Evolutionary conservation across 2,888 invertebrate species (phyloP), one percentile per base, ranked within the genome.

Genomic region (Marasmarcha lunaedactyla): DNA sequence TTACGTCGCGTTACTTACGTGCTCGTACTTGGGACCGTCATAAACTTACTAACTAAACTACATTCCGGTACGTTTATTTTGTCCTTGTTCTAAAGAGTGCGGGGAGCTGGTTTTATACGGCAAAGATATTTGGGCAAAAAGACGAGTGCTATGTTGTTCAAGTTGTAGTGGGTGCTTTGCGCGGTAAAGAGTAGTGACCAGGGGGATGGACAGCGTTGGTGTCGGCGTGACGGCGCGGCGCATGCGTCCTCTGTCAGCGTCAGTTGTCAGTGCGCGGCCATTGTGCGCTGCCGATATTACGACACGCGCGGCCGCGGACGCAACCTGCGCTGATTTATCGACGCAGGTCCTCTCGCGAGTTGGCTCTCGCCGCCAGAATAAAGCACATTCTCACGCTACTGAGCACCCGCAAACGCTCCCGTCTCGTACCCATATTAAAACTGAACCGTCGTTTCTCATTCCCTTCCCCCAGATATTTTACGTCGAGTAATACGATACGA

Each of bases 401-500:
- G 71, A 79, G 71, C 74, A 77, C 79, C 77, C 79, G 79, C 78
- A 72, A 79, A 71, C 74, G 63, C 72, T 67, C 69, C 71, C 67
- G 66, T 67, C 72, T 66, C 68, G 59, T 64, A 59, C 67, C 66
- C 69, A 63, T 65, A 77, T 79, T 78, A 77, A 79, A 81, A 83
- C 74, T 70, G 68, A 68, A 65, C 72, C 72, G 69, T 74, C 78
- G 73, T 78, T 76, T 81, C 79, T 83, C 79, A 79, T 81, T 79
- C 78, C 76, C 56, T 72, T 72, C 74, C 72, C 72, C 71, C 76
- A 78, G 81, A 81, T 81, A 81, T 79, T 81, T 81, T 74, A 78
- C 79, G 78, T 78, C 76, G 71, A 66, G 83, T 81, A 81, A 83
- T 78, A 79, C 83, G 83, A 83, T 81, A 83, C 81, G 77, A 78